These are phyloP conservation scores for Didymodactylos carnosus DNA, from an alignment of 2,888 invertebrate species.

Conservation along the genomic window DNA sequence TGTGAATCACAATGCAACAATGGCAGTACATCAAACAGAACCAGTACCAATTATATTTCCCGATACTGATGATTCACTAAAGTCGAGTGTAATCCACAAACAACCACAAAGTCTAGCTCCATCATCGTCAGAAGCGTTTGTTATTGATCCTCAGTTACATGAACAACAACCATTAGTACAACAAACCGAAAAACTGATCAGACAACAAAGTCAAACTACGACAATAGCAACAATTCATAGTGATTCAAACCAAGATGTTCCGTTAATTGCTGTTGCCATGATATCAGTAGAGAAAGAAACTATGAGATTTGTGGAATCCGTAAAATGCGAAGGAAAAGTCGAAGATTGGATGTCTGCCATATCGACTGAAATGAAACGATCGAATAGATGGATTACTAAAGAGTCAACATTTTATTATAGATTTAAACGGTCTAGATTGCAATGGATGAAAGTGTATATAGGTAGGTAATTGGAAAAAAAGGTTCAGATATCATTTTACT, in stretches of 20 bases:
- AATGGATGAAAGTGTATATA: conserved; percentile 67
- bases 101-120: no score
- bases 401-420: conserved; percentile 69
- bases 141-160: no score
- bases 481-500: background rate
- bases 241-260: background rate
- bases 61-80: no score
- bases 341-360: conserved; percentile 80
- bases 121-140: no score
- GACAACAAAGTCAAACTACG: no score
- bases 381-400: conserved; percentile 63
- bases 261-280: conserved; percentile 51
- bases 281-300: conserved; percentile 65
- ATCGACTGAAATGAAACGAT: conserved; percentile 58
- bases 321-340: conserved; percentile 56
- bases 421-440: conserved; percentile 48
- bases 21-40: no score
- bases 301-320: conserved; percentile 55
- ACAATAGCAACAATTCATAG: no score
- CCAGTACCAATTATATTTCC: no score
- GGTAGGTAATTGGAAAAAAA: conserved; percentile 28
- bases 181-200: no score
- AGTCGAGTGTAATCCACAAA: no score
- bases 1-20: no score
- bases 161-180: no score